These are phyloP conservation scores for Neotoma lepida DNA, from an alignment of 2,113 vertebrate genomes.

Conservation along the genomic window DNA sequence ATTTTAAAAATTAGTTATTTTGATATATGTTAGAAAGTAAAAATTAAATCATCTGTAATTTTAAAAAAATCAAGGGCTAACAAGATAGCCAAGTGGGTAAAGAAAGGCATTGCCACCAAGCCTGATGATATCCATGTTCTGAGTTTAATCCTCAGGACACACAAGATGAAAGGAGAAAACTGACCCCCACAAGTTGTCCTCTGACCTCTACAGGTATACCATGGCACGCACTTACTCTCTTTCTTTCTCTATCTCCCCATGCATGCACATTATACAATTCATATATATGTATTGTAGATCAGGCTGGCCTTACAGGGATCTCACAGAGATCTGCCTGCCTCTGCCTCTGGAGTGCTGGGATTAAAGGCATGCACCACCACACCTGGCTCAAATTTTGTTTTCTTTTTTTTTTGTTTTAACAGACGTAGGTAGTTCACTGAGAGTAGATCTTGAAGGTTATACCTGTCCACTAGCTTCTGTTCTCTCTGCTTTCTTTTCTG, in stretches of 20 bases:
- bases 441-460: neutral
- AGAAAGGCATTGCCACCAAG: neutral
- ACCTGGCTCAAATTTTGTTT: too few relatives aligned
- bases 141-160: neutral
- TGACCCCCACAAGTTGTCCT: neutral
- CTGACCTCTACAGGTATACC: neutral
- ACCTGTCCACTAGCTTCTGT: neutral
- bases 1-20: neutral
- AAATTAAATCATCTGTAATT: neutral
- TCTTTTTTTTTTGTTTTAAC: neutral
- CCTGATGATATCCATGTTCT: neutral
- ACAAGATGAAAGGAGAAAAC: neutral
- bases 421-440: neutral
- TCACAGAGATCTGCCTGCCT: too few relatives aligned
- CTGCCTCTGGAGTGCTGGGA: too few relatives aligned
- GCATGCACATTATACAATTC: neutral
- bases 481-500: neutral
- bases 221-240: neutral
- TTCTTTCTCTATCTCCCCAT: neutral
- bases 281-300: neutral
- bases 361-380: too few relatives aligned
- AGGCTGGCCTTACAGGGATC: too few relatives aligned
- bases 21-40: neutral
- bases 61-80: neutral
- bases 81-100: neutral